Conservation (phyloP, 2,113 vertebrate species). For the Clarias gariepinus region DNA sequence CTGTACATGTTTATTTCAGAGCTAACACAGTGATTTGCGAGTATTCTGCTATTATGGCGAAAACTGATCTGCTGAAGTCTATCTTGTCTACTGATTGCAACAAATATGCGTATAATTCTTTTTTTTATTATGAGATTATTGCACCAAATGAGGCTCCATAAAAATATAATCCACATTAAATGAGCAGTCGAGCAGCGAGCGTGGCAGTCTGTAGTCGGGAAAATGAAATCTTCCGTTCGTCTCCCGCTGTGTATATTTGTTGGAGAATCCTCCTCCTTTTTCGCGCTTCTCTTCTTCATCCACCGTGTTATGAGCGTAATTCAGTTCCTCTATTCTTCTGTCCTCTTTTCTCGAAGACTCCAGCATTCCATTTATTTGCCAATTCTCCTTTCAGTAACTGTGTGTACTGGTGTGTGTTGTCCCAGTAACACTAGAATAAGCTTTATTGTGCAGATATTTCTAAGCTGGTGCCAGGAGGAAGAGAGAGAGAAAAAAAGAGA, state of each 20-base stretch:
- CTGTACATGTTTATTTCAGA: background rate
- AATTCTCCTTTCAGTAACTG: slow-evolving; percentile 7
- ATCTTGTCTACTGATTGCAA: slow-evolving; percentile 22
- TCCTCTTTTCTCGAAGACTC: slow-evolving; percentile 51
- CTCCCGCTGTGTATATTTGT: slow-evolving; percentile 24
- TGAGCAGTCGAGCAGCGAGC: slow-evolving; percentile 56
- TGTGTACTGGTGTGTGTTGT: slow-evolving; percentile 41
- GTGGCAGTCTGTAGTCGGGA: slow-evolving; percentile 43
- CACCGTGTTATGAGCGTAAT: slow-evolving; percentile 33
- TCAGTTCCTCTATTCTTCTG: slow-evolving; percentile 47
- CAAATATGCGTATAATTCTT: slow-evolving; percentile 38
- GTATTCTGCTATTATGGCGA: too few relatives aligned
- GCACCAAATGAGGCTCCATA: slow-evolving; percentile 11
- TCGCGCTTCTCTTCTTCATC: background rate
- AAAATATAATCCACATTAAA: slow-evolving; percentile 47
- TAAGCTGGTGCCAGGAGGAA: background rate
- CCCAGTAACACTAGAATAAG: slow-evolving; percentile 32
- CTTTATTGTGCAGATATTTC: slow-evolving; percentile 17
- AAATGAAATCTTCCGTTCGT: slow-evolving; percentile 57
- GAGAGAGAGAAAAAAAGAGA: background rate
- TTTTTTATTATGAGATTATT: slow-evolving; percentile 22
- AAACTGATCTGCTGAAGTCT: background rate
- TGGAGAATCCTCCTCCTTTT: background rate
- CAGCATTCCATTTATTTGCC: slow-evolving; percentile 5
- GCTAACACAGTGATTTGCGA: background rate